Percentiles rank a stretch among this genome's conserved stretches.
Conservation (phyloP, 2,113 vertebrate species). For the Burhinus bistriatus region DNA sequence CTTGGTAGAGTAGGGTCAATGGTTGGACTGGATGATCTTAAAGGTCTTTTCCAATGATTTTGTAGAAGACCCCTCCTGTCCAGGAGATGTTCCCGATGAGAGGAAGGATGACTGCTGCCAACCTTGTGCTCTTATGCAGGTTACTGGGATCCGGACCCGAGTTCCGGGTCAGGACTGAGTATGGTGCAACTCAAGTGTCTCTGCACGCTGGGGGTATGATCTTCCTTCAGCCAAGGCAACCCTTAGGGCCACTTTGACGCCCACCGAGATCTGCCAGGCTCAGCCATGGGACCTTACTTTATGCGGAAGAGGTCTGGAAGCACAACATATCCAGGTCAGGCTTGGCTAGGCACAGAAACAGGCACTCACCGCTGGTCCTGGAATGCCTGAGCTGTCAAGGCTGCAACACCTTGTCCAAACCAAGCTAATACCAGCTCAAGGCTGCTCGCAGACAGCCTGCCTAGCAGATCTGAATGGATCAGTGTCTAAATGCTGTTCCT, state of each 20-base stretch:
- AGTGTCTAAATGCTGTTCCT: neutral
- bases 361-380: no score
- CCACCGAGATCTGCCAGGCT: neutral
- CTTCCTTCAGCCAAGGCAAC: neutral
- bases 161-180: neutral
- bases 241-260: neutral
- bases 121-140: neutral
- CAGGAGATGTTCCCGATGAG: neutral
- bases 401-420: neutral
- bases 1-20: no score
- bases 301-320: neutral
- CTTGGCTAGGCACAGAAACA: neutral
- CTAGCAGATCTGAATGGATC: neutral
- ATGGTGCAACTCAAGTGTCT: neutral
- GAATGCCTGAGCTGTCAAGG: neutral
- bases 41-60: neutral
- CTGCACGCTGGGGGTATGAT: neutral
- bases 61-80: neutral
- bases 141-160: neutral
- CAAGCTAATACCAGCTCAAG: neutral
- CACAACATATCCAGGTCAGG: accelerated
- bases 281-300: neutral
- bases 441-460: neutral
- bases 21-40: no score
- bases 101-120: neutral